Evolutionary conservation across 1,140 invertebrate species (phyloP).

Genomic region (Teleopsis dalmanni): DNA sequence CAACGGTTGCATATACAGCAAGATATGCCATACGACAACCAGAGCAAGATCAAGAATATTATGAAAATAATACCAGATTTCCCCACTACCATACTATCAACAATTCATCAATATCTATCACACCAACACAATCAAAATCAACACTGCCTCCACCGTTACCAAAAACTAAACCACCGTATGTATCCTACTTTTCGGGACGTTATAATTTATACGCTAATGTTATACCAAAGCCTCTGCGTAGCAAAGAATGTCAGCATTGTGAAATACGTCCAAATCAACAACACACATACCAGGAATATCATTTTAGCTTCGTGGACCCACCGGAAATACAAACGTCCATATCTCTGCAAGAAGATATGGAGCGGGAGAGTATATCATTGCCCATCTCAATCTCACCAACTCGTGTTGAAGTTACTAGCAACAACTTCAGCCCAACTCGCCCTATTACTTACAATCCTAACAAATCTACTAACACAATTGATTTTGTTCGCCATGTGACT

Average conservation of each 20-base stretch:
- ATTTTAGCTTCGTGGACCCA: no score
- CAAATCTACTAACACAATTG: conserved; percentile 22
- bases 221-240: conserved; percentile 34
- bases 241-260: no score
- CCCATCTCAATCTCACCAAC: background rate
- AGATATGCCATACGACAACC: background rate
- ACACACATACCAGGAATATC: no score
- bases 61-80: conserved; percentile 9
- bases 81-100: background rate
- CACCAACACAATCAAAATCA: conserved; percentile 8
- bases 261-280: no score
- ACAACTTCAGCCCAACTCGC: no score
- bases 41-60: conserved; percentile 3
- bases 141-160: conserved; percentile 10
- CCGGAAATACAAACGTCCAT: no score
- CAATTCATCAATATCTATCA: conserved; percentile 27
- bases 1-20: no score
- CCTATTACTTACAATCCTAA: no score
- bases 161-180: conserved; percentile 2
- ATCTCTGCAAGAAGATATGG: no score
- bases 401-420: background rate
- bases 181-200: background rate
- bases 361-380: background rate
- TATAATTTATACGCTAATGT: conserved; percentile 16
- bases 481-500: conserved; percentile 43